Evolutionary conservation across 2,797 vertebrate species (phyloP).

Genomic region (Molossus alvarezi): DNA sequence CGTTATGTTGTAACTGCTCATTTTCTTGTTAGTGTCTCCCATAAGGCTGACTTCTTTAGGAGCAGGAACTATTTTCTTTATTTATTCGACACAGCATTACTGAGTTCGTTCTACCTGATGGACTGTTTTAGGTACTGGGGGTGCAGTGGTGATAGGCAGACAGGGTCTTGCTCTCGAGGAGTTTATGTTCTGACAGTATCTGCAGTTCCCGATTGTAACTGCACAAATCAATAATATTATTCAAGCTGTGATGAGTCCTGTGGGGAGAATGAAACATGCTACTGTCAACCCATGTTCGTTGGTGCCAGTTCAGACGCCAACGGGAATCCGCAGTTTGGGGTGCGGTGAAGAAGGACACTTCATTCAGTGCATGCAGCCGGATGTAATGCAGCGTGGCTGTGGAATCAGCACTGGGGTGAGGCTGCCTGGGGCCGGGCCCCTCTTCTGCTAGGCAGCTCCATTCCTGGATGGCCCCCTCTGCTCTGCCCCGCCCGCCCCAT

Average conservation of each 20-base stretch:
- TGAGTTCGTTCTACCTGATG: background rate
- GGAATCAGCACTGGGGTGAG: background rate
- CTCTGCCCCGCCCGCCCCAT: too few species aligned
- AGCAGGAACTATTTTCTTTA: background rate
- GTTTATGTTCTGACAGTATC: background rate
- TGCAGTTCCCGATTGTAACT: background rate
- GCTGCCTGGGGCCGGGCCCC: too few species aligned
- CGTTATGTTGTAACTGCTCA: background rate
- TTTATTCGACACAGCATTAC: background rate
- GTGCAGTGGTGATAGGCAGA: background rate
- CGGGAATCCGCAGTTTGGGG: background rate
- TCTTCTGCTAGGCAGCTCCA: too few species aligned
- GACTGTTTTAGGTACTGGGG: background rate
- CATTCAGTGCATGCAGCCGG: background rate
- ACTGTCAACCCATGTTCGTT: background rate
- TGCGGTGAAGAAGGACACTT: too few species aligned
- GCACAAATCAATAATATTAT: background rate
- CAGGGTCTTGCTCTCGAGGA: background rate
- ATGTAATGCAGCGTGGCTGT: background rate
- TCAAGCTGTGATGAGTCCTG: background rate
- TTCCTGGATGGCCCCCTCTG: too few species aligned
- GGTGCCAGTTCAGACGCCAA: background rate
- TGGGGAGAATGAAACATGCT: background rate
- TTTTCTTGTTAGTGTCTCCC: background rate
- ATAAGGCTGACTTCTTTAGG: background rate